phyloP scores from a whole-genome alignment of 2,797 vertebrate genomes.

The Clarias fuscus region DNA sequence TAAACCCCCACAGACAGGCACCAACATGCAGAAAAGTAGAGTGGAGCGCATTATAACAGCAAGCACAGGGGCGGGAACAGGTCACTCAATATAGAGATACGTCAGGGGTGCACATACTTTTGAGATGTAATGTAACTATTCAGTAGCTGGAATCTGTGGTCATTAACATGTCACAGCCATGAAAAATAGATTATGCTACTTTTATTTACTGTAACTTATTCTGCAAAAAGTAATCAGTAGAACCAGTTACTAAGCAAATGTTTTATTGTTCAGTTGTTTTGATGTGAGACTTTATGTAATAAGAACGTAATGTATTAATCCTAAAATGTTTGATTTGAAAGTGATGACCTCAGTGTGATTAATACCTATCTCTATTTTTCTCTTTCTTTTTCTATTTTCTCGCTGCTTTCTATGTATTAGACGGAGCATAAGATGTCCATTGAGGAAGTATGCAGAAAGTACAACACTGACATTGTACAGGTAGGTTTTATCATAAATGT shows the following conservation, averaged over 20 bases:
- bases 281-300: not conserved
- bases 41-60: not conserved
- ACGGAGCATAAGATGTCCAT: constrained; percentile 96
- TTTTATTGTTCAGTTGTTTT: not conserved
- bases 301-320: not conserved
- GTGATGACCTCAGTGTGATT: not conserved
- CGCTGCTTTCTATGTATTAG: constrained; percentile 61
- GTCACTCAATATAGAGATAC: too few relatives aligned
- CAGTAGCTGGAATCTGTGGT: not conserved
- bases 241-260: not conserved
- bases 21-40: too few relatives aligned
- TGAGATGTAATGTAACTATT: not conserved
- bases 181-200: not conserved
- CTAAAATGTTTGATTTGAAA: not conserved
- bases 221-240: not conserved
- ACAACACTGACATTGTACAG: constrained; percentile 90
- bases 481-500: constrained; percentile 60
- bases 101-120: not conserved
- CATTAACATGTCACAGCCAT: not conserved
- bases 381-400: not conserved
- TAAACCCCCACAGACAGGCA: too few relatives aligned
- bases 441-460: constrained; percentile 89
- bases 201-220: not conserved
- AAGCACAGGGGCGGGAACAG: too few relatives aligned
- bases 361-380: not conserved